Percentiles rank a stretch among this genome's conserved stretches.
Conservation (phyloP, 1,140 invertebrate species). For the Ceratina japonica region DNA sequence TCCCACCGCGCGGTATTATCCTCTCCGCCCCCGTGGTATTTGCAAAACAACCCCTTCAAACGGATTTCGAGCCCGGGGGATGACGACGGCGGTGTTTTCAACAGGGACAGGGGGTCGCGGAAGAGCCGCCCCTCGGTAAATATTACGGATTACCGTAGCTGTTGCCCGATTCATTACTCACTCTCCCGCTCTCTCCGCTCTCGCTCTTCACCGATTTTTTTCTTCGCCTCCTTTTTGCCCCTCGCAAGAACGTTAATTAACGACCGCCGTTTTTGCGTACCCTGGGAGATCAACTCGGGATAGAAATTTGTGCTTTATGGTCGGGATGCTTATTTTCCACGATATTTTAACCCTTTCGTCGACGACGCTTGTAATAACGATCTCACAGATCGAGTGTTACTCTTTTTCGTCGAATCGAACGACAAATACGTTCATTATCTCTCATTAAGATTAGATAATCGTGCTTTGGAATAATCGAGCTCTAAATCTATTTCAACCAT, state of each 20-base stretch:
- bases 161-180: not conserved
- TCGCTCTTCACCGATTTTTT: not conserved
- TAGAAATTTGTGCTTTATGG: not conserved
- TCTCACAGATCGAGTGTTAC: too few relatives aligned
- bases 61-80: conserved; percentile 32
- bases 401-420: too few relatives aligned
- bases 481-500: not conserved
- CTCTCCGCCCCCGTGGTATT: conserved; percentile 30
- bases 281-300: not conserved
- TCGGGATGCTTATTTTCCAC: not conserved
- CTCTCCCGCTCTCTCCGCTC: too few relatives aligned
- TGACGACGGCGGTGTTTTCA: conserved; percentile 28
- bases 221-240: not conserved
- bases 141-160: conserved; percentile 40
- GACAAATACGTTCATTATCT: too few relatives aligned
- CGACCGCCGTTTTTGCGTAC: not conserved
- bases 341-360: not conserved
- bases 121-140: not conserved
- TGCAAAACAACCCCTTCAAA: conserved; percentile 49
- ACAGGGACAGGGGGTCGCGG: not conserved
- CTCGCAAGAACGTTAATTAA: conserved; percentile 9
- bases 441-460: too few relatives aligned
- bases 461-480: too few relatives aligned
- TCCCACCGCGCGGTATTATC: conserved; percentile 42
- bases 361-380: too few relatives aligned